A percentile compares a stretch with the other conserved stretches of the same genome.
Evolutionary conservation across 2,113 vertebrate genomes (phyloP).

Genomic region (Aix galericulata): DNA sequence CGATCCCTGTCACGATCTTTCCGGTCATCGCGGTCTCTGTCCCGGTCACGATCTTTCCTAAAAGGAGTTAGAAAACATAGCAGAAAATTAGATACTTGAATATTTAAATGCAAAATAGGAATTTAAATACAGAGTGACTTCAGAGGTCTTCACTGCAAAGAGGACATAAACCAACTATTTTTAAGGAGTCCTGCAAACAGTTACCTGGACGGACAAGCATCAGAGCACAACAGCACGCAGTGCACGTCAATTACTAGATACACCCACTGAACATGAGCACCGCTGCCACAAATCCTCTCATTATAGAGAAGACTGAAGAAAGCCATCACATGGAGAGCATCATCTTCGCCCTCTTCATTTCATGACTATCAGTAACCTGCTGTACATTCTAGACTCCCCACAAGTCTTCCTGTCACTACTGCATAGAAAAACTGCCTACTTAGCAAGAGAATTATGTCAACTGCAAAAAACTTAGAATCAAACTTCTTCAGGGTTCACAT

Average conservation of each 20-base stretch:
- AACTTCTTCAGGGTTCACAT: too few species aligned
- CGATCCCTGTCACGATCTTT: constrained; percentile 86
- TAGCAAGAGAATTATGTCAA: background rate
- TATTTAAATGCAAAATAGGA: background rate
- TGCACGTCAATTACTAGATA: background rate
- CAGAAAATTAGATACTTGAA: background rate
- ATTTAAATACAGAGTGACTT: background rate
- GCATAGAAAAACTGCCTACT: background rate
- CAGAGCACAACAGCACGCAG: background rate
- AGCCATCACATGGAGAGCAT: background rate
- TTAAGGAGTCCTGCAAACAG: background rate
- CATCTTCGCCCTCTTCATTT: background rate
- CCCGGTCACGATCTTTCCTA: constrained; percentile 92
- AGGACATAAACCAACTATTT: background rate
- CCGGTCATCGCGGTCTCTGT: constrained; percentile 87
- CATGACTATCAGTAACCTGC: background rate
- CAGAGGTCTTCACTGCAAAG: background rate
- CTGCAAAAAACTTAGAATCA: background rate
- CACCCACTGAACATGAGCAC: background rate
- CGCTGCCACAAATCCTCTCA: background rate
- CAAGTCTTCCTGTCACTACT: background rate
- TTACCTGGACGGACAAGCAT: background rate
- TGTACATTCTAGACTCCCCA: background rate
- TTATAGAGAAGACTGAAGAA: background rate
- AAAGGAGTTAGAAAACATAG: constrained; percentile 31